Percentiles rank a stretch among this genome's conserved stretches.
phyloP scores from a whole-genome alignment of 2,113 vertebrate genomes.

The Acanthochromis polyacanthus region DNA sequence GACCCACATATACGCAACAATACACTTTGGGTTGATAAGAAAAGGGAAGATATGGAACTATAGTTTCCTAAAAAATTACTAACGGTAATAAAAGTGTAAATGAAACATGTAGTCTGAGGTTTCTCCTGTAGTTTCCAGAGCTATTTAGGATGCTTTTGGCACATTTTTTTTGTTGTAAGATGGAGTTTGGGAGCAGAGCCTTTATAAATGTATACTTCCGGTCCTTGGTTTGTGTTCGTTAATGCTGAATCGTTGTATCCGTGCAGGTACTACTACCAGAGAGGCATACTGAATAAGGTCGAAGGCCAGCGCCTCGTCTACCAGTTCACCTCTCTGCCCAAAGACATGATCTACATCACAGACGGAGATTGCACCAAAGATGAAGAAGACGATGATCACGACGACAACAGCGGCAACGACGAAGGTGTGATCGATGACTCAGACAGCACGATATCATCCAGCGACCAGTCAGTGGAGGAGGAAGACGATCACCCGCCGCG shows the following conservation, averaged over 20 bases:
- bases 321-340: constrained; percentile 97
- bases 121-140: too few relatives aligned
- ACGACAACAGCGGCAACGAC: constrained; percentile 74
- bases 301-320: constrained; percentile 98
- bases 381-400: constrained; percentile 63
- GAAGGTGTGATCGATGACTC: constrained; percentile 69
- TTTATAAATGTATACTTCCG: background rate
- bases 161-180: too few relatives aligned
- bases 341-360: constrained; percentile 94
- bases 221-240: background rate
- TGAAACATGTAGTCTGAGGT: too few relatives aligned
- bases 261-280: constrained; percentile 97
- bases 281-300: constrained; percentile 98
- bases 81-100: too few relatives aligned
- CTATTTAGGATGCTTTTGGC: too few relatives aligned
- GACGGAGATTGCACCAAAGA: constrained; percentile 84
- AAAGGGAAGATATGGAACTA: too few relatives aligned
- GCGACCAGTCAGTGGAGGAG: constrained; percentile 81
- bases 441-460: constrained; percentile 77
- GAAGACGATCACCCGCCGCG: constrained; percentile 49
- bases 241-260: constrained; percentile 14
- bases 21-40: too few relatives aligned
- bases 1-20: too few relatives aligned
- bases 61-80: too few relatives aligned
- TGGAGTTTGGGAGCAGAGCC: background rate